These are phyloP conservation scores for Labeo calbasu DNA, from an alignment of 2,797 vertebrate genomes.

Conservation along the genomic window DNA sequence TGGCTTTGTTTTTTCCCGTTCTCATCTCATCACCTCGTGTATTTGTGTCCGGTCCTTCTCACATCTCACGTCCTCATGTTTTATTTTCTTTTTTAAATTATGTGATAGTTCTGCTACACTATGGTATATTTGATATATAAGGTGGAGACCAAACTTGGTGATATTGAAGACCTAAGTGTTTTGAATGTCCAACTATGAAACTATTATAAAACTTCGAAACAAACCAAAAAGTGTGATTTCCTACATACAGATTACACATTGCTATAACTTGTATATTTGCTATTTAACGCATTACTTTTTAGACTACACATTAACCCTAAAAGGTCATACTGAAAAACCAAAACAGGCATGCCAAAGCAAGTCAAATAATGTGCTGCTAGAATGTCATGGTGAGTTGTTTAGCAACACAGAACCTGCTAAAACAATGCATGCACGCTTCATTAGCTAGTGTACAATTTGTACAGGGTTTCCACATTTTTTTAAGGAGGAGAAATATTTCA, in stretches of 20 bases:
- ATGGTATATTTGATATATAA: slow-evolving; percentile 49
- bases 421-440: not conserved
- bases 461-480: not conserved
- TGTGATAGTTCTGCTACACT: slow-evolving; percentile 41
- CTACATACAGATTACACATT: slow-evolving; percentile 25
- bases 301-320: not conserved
- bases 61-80: slow-evolving; percentile 19
- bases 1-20: slow-evolving; percentile 50
- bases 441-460: not conserved
- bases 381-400: not conserved
- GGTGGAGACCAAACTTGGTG: slow-evolving; percentile 58
- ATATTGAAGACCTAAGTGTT: slow-evolving; percentile 58
- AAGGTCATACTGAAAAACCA: not conserved
- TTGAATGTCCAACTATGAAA: slow-evolving; percentile 59
- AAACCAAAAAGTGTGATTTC: slow-evolving; percentile 53
- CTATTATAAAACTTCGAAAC: slow-evolving; percentile 58
- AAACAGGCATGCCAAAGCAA: not conserved
- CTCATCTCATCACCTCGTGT: slow-evolving; percentile 35
- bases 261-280: not conserved
- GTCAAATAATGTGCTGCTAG: not conserved
- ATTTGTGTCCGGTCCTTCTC: slow-evolving; percentile 46
- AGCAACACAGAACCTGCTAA: not conserved
- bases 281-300: not conserved
- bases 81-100: slow-evolving; percentile 43
- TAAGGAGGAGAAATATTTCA: not conserved